phyloP scores from a whole-genome alignment of 2,113 vertebrate species.

The Fukomys damarensis region DNA sequence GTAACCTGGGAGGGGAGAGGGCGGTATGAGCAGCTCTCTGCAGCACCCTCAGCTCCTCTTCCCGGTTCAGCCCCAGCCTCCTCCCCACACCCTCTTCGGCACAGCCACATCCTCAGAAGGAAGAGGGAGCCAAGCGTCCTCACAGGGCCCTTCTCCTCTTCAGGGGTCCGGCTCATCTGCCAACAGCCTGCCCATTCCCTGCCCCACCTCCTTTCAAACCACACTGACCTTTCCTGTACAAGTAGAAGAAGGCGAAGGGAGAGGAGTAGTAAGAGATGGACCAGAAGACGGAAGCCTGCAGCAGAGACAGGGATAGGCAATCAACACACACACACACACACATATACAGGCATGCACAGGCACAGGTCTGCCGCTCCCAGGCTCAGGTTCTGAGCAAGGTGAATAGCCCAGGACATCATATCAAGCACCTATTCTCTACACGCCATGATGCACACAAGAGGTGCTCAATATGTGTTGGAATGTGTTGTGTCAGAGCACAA shows the following conservation, averaged over 20 bases:
- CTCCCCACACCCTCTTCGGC: not conserved
- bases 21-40: not conserved
- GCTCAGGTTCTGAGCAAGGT: slow-evolving; percentile 45
- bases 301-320: slow-evolving; percentile 65
- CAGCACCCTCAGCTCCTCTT: not conserved
- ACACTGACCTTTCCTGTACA: slow-evolving; percentile 94
- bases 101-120: not conserved
- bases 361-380: not conserved
- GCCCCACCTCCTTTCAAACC: slow-evolving; percentile 55
- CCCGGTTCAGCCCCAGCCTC: not conserved
- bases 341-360: not conserved
- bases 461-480: slow-evolving; percentile 13
- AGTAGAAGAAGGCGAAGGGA: slow-evolving; percentile 92
- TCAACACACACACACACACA: slow-evolving; percentile 19
- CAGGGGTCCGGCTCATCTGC: not conserved
- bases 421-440: not conserved
- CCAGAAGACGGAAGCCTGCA: slow-evolving; percentile 93
- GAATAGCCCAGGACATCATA: not conserved
- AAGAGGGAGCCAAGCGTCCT: slow-evolving; percentile 7
- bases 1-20: slow-evolving; percentile 86
- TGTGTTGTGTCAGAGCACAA: not conserved
- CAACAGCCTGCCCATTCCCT: not conserved
- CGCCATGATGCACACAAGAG: not conserved
- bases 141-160: not conserved
- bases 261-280: slow-evolving; percentile 95